Evolutionary conservation across 1,140 invertebrate genomes (phyloP).

Genomic region (Drosophila willistoni): DNA sequence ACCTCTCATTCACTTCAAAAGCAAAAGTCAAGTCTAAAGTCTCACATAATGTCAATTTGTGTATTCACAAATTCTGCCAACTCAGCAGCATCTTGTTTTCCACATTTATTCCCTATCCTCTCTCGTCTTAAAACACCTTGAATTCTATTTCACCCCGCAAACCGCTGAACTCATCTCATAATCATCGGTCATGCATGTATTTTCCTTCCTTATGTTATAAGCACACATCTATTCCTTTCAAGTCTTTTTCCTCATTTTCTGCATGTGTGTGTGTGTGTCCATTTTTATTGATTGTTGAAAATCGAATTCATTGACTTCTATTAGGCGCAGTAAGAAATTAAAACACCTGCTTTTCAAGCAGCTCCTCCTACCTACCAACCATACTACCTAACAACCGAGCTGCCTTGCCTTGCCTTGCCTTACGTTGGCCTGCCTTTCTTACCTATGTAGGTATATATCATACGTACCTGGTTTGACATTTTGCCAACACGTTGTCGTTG

Average conservation of each 20-base stretch:
- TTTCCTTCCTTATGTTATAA: constrained; percentile 19
- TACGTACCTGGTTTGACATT: constrained; percentile 67
- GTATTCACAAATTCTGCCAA: constrained; percentile 41
- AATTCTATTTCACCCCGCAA: background rate
- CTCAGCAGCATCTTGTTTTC: constrained; percentile 61
- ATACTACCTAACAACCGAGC: background rate
- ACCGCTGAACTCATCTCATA: background rate
- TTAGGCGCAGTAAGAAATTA: constrained; percentile 25
- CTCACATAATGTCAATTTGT: constrained; percentile 26
- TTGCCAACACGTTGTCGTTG: constrained; percentile 48
- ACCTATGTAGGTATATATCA: constrained; percentile 13
- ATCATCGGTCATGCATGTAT: constrained; percentile 4
- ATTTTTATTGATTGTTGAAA: constrained; percentile 47
- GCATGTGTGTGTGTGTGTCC: constrained; percentile 4
- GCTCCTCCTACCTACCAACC: constrained; percentile 23
- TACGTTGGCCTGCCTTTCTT: background rate
- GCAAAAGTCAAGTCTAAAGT: constrained; percentile 30
- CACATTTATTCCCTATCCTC: background rate
- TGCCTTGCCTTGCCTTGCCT: background rate
- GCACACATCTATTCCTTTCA: constrained; percentile 4
- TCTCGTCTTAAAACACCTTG: background rate
- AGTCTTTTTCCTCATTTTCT: constrained; percentile 1
- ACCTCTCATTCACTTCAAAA: constrained; percentile 27
- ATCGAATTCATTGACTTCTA: constrained; percentile 37
- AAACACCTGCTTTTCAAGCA: constrained; percentile 40